phyloP scores from a whole-genome alignment of 2,888 invertebrate species.

The Drosophila merina region DNA sequence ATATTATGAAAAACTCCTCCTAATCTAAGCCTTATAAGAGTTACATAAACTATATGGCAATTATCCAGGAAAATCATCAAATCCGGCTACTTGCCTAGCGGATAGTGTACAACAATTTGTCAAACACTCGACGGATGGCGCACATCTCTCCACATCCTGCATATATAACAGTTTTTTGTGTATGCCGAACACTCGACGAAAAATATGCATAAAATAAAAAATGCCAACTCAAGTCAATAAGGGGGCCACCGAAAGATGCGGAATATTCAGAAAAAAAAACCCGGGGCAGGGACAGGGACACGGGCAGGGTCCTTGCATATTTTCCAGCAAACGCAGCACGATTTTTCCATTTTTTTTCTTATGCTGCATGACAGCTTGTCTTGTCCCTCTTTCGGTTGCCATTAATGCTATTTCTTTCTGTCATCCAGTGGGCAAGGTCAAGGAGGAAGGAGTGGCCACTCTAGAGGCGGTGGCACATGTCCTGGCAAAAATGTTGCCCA shows the following conservation, averaged over 20 bases:
- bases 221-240: conserved; percentile 42
- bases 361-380: conserved; percentile 1
- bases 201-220: conserved; percentile 36
- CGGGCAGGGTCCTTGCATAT: conserved; percentile 3
- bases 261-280: background rate
- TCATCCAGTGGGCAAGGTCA: conserved; percentile 34
- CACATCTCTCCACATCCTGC: conserved; percentile 16
- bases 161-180: conserved; percentile 28
- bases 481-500: conserved; percentile 13
- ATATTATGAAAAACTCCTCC: too few species aligned
- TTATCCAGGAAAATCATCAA: conserved; percentile 14
- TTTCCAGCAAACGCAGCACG: conserved; percentile 36
- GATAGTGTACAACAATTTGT: conserved; percentile 41
- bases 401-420: background rate
- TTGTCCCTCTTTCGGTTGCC: background rate
- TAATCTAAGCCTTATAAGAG: too few species aligned
- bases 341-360: conserved; percentile 4
- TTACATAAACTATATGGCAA: background rate
- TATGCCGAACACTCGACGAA: conserved; percentile 36
- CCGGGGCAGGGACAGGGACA: too few species aligned
- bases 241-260: background rate
- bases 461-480: conserved; percentile 49
- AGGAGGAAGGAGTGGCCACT: conserved; percentile 57
- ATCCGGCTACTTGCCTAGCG: conserved; percentile 7
- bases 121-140: conserved; percentile 23